Base-by-base conservation (phyloP, 2,113 vertebrate species). In the Ammodytes dubius region DNA sequence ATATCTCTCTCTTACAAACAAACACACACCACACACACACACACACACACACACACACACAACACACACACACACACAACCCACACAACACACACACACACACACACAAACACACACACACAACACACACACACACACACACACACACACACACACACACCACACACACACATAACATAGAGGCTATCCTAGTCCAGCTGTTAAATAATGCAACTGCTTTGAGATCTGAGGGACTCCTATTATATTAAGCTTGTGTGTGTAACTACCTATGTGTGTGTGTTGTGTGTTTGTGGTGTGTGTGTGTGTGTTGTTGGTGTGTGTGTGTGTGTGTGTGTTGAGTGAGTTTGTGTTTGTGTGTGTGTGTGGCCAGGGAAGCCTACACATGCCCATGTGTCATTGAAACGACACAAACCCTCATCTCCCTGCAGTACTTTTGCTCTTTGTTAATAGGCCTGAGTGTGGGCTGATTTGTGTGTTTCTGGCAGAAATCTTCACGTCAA, bases 171-270 rank as follows among this genome's bases (percentile, higher is more conserved):
- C 87, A n/a, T n/a, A n/a, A n/a, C n/a, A n/a, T 72, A 45, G 59
- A 92, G 87, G 83, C 86, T 88, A 93, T 87, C 89, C 86, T 87
- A 82, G 87, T 87, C 87, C 61, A 74, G 70, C 87, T 92, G 85
- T 87, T 94, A 88, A 94, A 92, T 92, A 91, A 93, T 94, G 90
- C 91, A 94, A 63, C 85, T 81, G 85, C 88, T 89, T 79, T 81
- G 91, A 88, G 87, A 91, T 91, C 86, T 83, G 53, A 91, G 88
- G 75, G 88, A 88, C 83, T 79, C 78, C 88, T 88, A 86, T 89
- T 89, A 87, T 88, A 88, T 91, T 84, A 81, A 81, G 45, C 40
- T 14, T 54, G 66, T 15, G 37, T 59, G 46, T 54, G n/a, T 61
- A 39, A 46, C 4, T 66, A 3, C 54, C 12, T 52, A 46, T 52